Percentiles rank a stretch among this genome's conserved stretches.
phyloP scores from a whole-genome alignment of 2,113 vertebrate genomes.

The Crotalus helleri region DNA sequence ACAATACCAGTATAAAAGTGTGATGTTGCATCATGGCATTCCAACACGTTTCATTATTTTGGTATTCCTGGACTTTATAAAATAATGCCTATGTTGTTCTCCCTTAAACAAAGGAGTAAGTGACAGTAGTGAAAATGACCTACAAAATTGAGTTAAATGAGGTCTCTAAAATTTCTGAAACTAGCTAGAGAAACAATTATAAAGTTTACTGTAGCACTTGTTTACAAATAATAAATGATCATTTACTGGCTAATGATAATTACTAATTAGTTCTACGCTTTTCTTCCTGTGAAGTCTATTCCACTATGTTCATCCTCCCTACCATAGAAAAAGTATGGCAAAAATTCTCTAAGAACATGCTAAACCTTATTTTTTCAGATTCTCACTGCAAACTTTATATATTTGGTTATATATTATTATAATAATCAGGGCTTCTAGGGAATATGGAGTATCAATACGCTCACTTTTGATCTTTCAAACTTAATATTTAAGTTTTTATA shows the following conservation, averaged over 20 bases:
- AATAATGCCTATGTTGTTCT: neutral
- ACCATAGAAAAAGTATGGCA: neutral
- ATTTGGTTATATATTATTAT: neutral
- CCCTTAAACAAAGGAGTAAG: neutral
- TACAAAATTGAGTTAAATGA: neutral
- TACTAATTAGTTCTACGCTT: conserved; percentile 20
- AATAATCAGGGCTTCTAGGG: neutral
- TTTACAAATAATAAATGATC: neutral
- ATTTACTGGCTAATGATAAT: conserved; percentile 26
- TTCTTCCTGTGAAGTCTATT: neutral
- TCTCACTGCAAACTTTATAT: neutral
- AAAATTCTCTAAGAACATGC: neutral
- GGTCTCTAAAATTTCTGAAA: neutral
- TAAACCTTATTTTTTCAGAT: neutral
- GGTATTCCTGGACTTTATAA: neutral
- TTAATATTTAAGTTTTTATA: neutral
- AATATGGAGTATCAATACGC: neutral
- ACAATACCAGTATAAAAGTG: neutral
- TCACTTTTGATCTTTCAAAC: neutral
- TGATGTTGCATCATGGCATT: neutral
- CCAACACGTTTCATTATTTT: neutral
- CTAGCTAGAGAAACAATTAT: conserved; percentile 3
- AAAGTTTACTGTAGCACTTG: neutral
- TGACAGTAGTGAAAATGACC: neutral
- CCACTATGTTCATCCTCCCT: neutral